Conservation (phyloP, 2,888 invertebrate genomes). For the Selenia dentaria region DNA sequence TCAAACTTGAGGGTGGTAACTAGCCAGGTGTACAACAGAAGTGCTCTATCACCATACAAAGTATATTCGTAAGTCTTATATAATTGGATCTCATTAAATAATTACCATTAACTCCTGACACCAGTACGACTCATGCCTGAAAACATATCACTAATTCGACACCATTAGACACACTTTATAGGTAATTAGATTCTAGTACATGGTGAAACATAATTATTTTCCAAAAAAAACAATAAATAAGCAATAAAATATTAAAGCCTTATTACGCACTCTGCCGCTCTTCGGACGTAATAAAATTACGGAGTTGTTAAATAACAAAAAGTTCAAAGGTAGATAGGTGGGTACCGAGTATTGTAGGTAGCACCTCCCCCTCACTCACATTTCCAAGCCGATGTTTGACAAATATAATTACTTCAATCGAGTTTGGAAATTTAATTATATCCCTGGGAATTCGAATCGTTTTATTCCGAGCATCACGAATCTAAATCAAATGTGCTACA, state of each 20-base stretch:
- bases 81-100: too few relatives aligned
- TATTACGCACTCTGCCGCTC: conserved; percentile 7
- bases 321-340: conserved; percentile 17
- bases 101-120: too few relatives aligned
- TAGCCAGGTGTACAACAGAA: too few relatives aligned
- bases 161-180: too few relatives aligned
- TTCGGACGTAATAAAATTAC: conserved; percentile 20
- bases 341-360: conserved; percentile 3
- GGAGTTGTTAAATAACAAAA: conserved; percentile 24
- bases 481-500: background rate
- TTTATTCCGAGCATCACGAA: conserved; percentile 10
- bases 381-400: conserved; percentile 26
- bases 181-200: too few relatives aligned
- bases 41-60: too few relatives aligned
- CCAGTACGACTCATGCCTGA: too few relatives aligned
- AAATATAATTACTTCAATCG: conserved; percentile 31
- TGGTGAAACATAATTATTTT: too few relatives aligned
- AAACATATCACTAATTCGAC: too few relatives aligned
- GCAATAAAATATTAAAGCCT: conserved; percentile 14
- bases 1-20: too few relatives aligned
- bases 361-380: conserved; percentile 3
- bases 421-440: conserved; percentile 27
- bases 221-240: conserved; percentile 4
- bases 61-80: too few relatives aligned
- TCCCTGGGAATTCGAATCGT: conserved; percentile 14